Percentiles rank a stretch among this genome's conserved stretches.
phyloP scores from a whole-genome alignment of 2,113 vertebrate genomes.

The Pluvialis apricaria region DNA sequence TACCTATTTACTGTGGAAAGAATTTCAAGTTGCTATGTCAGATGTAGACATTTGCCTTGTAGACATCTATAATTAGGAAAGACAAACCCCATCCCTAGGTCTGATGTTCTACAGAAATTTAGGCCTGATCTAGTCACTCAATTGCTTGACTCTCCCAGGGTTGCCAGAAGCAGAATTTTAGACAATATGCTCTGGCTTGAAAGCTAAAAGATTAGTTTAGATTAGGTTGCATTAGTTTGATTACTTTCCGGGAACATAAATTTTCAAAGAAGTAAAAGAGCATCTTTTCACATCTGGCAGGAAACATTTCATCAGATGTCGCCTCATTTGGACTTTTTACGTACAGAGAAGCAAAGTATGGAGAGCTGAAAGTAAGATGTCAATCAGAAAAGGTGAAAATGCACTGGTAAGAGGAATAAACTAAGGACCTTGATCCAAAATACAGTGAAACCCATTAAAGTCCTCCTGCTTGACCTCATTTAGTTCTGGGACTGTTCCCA shows the following conservation, averaged over 20 bases:
- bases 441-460: neutral
- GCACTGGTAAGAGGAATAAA: neutral
- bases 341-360: neutral
- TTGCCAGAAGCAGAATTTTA: neutral
- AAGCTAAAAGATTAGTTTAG: neutral
- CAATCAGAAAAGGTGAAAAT: neutral
- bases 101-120: neutral
- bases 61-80: neutral
- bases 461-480: neutral
- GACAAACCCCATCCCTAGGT: neutral
- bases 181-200: neutral
- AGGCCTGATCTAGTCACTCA: neutral
- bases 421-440: neutral
- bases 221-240: neutral
- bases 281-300: neutral
- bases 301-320: neutral
- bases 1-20: neutral
- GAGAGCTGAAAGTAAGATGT: neutral
- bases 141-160: neutral
- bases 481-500: neutral
- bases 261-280: neutral
- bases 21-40: neutral
- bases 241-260: neutral
- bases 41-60: neutral
- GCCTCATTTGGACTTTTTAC: neutral